phyloP scores from a whole-genome alignment of 2,113 vertebrate genomes.

The Anhinga anhinga region DNA sequence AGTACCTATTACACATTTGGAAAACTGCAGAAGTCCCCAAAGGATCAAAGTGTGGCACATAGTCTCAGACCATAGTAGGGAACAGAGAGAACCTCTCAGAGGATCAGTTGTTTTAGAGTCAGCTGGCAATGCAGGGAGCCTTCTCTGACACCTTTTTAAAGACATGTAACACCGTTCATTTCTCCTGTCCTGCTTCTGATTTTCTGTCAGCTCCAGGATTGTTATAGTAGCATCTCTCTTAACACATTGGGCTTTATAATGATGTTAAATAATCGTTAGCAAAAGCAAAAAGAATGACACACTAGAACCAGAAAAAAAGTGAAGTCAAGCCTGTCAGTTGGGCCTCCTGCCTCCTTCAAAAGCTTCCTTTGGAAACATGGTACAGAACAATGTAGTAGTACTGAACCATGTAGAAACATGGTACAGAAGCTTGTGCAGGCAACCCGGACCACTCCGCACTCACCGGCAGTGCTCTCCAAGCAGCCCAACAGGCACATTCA shows the following conservation, averaged over 20 bases:
- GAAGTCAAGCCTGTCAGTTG: not conserved
- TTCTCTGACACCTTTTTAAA: not conserved
- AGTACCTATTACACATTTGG: not conserved
- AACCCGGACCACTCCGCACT: not conserved
- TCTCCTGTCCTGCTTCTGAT: not conserved
- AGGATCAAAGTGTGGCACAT: rapidly evolving
- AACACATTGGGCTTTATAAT: not conserved
- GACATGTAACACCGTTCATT: not conserved
- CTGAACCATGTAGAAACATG: not conserved
- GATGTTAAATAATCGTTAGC: not conserved
- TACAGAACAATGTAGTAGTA: not conserved
- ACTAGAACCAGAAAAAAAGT: not conserved
- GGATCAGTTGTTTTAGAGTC: not conserved
- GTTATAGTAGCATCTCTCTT: not conserved
- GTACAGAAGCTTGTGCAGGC: not conserved
- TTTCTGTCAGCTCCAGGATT: not conserved
- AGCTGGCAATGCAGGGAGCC: not conserved
- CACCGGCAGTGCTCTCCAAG: not conserved
- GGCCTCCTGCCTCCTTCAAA: not conserved
- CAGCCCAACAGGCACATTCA: not conserved
- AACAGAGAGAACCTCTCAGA: not conserved
- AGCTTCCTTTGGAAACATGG: not conserved
- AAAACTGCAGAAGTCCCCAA: not conserved
- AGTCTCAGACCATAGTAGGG: not conserved
- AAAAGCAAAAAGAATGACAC: not conserved